Conservation (phyloP, 2,888 invertebrate genomes). For the Dermolepida albohirtum region DNA sequence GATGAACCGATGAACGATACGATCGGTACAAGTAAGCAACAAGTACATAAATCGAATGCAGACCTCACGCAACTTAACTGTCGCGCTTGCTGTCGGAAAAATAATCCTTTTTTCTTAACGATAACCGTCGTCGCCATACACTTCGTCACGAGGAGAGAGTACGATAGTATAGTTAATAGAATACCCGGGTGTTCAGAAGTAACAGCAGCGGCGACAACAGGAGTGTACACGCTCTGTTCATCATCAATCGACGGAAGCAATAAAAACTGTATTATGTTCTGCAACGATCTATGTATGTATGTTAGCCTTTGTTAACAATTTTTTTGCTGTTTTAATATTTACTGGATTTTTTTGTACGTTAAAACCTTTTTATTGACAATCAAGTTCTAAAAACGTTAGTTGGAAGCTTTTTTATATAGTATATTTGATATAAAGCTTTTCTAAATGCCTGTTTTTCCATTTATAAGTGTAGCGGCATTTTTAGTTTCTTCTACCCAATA, state of each 20-base stretch:
- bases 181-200: constrained; percentile 11
- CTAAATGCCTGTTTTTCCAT: too few species aligned
- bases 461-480: too few species aligned
- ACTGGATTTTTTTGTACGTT: too few species aligned
- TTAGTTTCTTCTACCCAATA: too few species aligned
- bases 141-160: not conserved
- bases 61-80: constrained; percentile 37
- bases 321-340: too few species aligned
- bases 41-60: constrained; percentile 29
- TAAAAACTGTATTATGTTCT: constrained; percentile 29
- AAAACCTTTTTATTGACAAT: too few species aligned
- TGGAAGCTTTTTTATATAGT: too few species aligned
- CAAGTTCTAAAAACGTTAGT: too few species aligned
- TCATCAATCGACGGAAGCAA: constrained; percentile 28
- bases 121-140: constrained; percentile 10
- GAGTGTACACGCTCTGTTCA: constrained; percentile 27
- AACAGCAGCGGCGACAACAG: constrained; percentile 3
- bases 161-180: too few species aligned
- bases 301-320: constrained; percentile 23
- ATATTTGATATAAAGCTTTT: too few species aligned
- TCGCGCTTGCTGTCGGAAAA: constrained; percentile 21
- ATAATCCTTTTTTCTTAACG: constrained; percentile 22
- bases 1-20: constrained; percentile 13
- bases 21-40: constrained; percentile 18
- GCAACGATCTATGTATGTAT: constrained; percentile 9